phyloP scores from a whole-genome alignment of 2,113 vertebrate species.

The human region GRCh38 chr4:103082001-103082500 shows the following conservation, averaged over 20 bases:
- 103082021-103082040: neutral
- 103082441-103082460: neutral
- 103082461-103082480: neutral
- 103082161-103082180: conserved; percentile 90
- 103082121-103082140: conserved; percentile 94
- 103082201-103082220: neutral
- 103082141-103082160: conserved; percentile 94
- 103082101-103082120: conserved; percentile 93
- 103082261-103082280: neutral
- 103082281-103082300: neutral
- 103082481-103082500: neutral
- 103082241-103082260: neutral
- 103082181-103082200: neutral
- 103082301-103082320: neutral
- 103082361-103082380: neutral
- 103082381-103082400: neutral
- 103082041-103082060: neutral
- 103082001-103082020: neutral
- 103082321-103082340: neutral
- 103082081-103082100: conserved; percentile 97
- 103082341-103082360: neutral
- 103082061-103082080: conserved; percentile 80
- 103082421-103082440: neutral
- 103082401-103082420: neutral
- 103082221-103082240: neutral